Evolutionary conservation across 2,113 vertebrate species (phyloP), one percentile per base, ranked within the genome.

Genomic region (Gymnogyps californianus): DNA sequence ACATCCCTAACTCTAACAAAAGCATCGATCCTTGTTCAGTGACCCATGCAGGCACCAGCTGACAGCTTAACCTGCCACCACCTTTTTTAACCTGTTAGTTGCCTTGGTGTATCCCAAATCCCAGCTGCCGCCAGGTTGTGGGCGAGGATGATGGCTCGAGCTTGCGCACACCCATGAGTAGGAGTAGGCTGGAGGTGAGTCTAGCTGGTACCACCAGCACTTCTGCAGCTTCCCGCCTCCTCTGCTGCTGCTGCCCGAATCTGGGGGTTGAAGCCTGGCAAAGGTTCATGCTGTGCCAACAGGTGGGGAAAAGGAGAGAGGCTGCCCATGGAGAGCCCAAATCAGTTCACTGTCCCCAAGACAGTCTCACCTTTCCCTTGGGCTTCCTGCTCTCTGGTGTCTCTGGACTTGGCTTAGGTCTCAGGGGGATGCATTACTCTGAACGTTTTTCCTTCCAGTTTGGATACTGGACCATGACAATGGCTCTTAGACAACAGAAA

Each of bases 101-200:
- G 25, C 36, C 26, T 25, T 31, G 6, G 6, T 36, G 7, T 36
- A 49, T 58, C 71, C 44, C 31, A 80, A 52, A 80, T n/a, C 52
- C 34, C 54, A 80, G 62, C 52, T 49, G 26, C 0, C 2, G 31
- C 22, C 70, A 49, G 12, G 42, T 4, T 58, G 40, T 1, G 2
- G 31, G n/a, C 1, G 2, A 69, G 40, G 62, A 26, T n/a, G 42
- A 16, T 21, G 51, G 52, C 70, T 79, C 4, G 4, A 52, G 12
- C 34, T 79, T 49, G 40, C n/a, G n/a, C 3, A 25, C 11, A 49
- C 28, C 11, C 0, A 0, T 22, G 21, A 79, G 16, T 0, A 62
- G 61, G 8, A 79, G 61, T 2, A 61, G 62, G 44, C 19, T 79
- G 16, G 40, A 72, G 38, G 29, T n/a, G n/a, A 58, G 20, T 31